Evolutionary conservation across 2,113 vertebrate species (phyloP).

Genomic region (Sigmodon hispidus): DNA sequence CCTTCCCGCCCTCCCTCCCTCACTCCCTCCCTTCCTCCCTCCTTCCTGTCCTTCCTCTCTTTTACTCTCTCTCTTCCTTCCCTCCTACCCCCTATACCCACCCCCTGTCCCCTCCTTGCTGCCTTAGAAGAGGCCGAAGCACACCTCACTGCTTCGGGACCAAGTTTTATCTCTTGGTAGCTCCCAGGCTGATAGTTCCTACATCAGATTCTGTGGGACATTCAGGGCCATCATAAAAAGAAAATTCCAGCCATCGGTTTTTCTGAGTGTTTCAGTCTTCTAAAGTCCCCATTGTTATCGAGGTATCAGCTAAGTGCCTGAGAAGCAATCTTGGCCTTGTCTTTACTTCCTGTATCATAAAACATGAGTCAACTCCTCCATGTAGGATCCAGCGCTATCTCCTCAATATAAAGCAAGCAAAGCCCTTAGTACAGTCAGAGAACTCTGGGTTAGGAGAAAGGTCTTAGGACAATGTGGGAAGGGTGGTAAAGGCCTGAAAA

Average conservation of each 20-base stretch:
- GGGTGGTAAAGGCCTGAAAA: constrained; percentile 43
- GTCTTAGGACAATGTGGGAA: not conserved
- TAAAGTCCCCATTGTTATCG: not conserved
- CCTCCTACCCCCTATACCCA: not conserved
- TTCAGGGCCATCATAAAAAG: not conserved
- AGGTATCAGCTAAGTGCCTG: not conserved
- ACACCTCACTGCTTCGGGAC: rapidly evolving
- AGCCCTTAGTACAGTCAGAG: not conserved
- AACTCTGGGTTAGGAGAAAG: rapidly evolving
- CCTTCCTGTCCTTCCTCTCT: rapidly evolving
- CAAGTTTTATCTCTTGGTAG: rapidly evolving
- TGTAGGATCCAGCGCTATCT: not conserved
- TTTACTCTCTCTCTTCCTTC: not conserved
- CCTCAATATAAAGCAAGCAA: not conserved
- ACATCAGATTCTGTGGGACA: rapidly evolving
- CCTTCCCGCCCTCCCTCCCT: rapidly evolving
- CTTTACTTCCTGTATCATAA: constrained; percentile 26
- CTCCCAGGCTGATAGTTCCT: rapidly evolving
- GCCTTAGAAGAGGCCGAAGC: not conserved
- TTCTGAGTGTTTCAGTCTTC: constrained; percentile 45
- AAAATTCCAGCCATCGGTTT: constrained; percentile 19
- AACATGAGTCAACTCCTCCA: not conserved
- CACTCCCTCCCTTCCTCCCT: not conserved
- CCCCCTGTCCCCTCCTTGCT: rapidly evolving
- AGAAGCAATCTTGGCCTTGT: not conserved